Evolutionary conservation across 37 sponge, comb jelly and placozoan genomes (phyloP).

Genomic region (Bolinopsis microptera): DNA sequence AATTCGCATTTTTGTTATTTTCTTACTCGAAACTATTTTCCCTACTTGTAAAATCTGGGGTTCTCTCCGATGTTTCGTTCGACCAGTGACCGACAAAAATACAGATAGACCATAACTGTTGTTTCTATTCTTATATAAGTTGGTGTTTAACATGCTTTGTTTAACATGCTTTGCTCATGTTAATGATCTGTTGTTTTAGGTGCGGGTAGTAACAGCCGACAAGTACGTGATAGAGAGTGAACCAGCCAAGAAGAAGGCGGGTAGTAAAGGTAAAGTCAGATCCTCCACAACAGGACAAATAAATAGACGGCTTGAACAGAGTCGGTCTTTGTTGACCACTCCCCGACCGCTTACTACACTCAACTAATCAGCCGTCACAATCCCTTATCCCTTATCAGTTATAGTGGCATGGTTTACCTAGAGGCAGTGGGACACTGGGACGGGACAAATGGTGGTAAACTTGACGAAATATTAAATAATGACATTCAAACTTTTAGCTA

Average conservation of each 20-base stretch:
- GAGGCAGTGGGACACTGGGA: too few relatives aligned
- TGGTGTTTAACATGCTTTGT: too few relatives aligned
- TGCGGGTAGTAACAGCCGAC: constrained; percentile 41
- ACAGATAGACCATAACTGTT: too few relatives aligned
- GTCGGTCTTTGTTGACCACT: neutral
- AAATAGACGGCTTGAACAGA: neutral
- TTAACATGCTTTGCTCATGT: too few relatives aligned
- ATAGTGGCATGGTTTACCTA: too few relatives aligned
- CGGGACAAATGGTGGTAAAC: too few relatives aligned
- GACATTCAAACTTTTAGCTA: too few relatives aligned
- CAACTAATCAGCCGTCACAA: neutral
- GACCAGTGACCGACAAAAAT: neutral
- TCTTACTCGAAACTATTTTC: neutral
- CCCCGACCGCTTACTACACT: neutral
- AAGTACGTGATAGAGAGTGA: constrained; percentile 60
- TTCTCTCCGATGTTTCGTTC: neutral
- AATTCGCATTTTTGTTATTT: too few relatives aligned
- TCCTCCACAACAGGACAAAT: neutral
- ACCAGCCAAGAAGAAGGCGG: constrained; percentile 50
- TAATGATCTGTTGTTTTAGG: too few relatives aligned
- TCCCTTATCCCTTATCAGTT: too few relatives aligned
- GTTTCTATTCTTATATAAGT: too few relatives aligned
- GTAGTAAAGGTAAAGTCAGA: constrained; percentile 54
- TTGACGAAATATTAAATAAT: too few relatives aligned
- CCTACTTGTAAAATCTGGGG: neutral